Evolutionary conservation across 1,140 invertebrate species (phyloP).

Genomic region (Lineus longissimus): DNA sequence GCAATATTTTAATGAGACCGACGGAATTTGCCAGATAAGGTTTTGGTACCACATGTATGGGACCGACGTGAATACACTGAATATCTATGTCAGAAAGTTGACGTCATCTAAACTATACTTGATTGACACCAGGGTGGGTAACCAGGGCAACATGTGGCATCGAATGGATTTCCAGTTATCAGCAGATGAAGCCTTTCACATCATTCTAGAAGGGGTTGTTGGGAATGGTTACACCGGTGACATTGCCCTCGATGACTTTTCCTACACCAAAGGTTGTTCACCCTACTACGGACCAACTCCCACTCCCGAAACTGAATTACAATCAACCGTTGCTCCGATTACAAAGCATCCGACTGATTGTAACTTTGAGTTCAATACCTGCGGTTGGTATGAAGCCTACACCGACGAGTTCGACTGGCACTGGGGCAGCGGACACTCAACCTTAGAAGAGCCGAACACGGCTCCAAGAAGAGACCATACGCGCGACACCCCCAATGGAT

Average conservation of each 20-base stretch:
- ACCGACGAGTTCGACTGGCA: constrained; percentile 30
- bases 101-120: neutral
- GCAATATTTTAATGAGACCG: neutral
- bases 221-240: constrained; percentile 67
- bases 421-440: constrained; percentile 21
- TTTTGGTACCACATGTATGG: constrained; percentile 23
- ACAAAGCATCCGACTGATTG: constrained; percentile 14
- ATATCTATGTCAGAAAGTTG: constrained; percentile 5
- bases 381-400: constrained; percentile 28
- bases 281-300: neutral
- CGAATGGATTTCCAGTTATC: constrained; percentile 8
- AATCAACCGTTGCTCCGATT: neutral
- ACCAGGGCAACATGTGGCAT: constrained; percentile 16
- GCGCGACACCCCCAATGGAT: constrained; percentile 22
- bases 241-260: constrained; percentile 71
- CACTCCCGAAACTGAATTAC: neutral
- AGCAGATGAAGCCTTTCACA: constrained; percentile 17
- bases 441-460: constrained; percentile 14
- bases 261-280: constrained; percentile 45
- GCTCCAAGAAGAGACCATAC: constrained; percentile 28
- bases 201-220: constrained; percentile 49
- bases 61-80: constrained; percentile 12
- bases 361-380: constrained; percentile 30
- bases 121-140: neutral
- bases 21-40: neutral